phyloP scores from a whole-genome alignment of 2,888 invertebrate genomes.

The Ceramica pisi region DNA sequence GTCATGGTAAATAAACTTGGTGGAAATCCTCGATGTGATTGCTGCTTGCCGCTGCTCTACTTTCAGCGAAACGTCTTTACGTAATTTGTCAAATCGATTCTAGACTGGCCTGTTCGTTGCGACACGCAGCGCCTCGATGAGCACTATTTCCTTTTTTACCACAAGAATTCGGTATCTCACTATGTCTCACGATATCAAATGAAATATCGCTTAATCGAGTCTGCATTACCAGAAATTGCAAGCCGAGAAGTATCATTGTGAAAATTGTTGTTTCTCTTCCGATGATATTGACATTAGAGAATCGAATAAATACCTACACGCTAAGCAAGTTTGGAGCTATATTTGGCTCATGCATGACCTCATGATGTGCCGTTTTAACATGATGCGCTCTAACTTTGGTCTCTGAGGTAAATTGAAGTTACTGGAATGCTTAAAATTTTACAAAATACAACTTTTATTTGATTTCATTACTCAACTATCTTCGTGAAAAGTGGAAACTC shows the following conservation, averaged over 20 bases:
- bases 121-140: constrained; percentile 56
- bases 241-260: constrained; percentile 27
- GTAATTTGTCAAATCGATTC: constrained; percentile 77
- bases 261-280: constrained; percentile 39
- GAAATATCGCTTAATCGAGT: constrained; percentile 35
- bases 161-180: constrained; percentile 34
- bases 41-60: constrained; percentile 71
- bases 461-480: constrained; percentile 1
- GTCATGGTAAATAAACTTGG: constrained; percentile 73
- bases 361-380: constrained; percentile 24
- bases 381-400: not conserved
- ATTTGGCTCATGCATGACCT: constrained; percentile 24
- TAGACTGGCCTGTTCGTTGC: constrained; percentile 63
- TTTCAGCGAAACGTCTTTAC: constrained; percentile 74
- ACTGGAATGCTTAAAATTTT: not conserved
- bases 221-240: constrained; percentile 41
- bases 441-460: not conserved
- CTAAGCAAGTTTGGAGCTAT: constrained; percentile 12
- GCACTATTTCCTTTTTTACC: constrained; percentile 50
- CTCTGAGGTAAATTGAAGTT: not conserved
- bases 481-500: constrained; percentile 23
- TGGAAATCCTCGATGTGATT: constrained; percentile 72
- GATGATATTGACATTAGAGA: constrained; percentile 26
- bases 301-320: constrained; percentile 47
- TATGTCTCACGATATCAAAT: constrained; percentile 20